Conservation (phyloP, 2,113 vertebrate genomes). For the Patagioenas fasciata region DNA sequence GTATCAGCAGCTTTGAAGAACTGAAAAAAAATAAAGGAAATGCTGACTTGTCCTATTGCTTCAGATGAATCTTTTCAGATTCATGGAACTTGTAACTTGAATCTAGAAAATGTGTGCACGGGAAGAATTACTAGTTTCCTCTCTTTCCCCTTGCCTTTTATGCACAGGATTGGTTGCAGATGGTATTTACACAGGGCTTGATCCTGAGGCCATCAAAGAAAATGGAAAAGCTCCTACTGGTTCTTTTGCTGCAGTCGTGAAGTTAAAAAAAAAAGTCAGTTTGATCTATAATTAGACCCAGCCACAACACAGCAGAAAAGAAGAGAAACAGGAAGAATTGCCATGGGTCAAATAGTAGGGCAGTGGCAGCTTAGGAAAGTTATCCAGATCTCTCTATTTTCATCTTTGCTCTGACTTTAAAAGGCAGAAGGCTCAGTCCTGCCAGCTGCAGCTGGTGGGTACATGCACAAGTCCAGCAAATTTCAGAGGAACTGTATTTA, state of each 20-base stretch:
- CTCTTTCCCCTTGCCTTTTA: slow-evolving; percentile 3
- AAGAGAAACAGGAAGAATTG: slow-evolving; percentile 39
- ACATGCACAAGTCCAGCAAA: neutral
- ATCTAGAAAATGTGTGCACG: slow-evolving; percentile 23
- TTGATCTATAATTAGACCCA: slow-evolving; percentile 65
- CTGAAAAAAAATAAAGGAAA: neutral
- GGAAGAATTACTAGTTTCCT: slow-evolving; percentile 13
- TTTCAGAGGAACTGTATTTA: neutral
- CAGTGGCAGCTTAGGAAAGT: slow-evolving; percentile 33
- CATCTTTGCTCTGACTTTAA: neutral
- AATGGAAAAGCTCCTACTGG: slow-evolving; percentile 42
- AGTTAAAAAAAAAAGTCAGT: neutral
- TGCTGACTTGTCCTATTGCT: neutral
- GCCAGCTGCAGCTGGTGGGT: neutral
- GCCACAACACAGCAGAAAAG: slow-evolving; percentile 27
- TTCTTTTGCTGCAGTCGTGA: neutral
- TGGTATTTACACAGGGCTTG: slow-evolving; percentile 58
- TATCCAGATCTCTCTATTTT: neutral
- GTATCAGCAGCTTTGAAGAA: no score
- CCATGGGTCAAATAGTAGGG: slow-evolving; percentile 24
- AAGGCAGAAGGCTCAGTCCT: neutral
- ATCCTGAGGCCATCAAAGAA: slow-evolving; percentile 53
- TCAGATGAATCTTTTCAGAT: slow-evolving; percentile 3
- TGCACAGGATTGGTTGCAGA: slow-evolving; percentile 46
- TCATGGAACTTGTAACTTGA: neutral